These are phyloP conservation scores for Epinephelus lanceolatus DNA, from an alignment of 2,113 vertebrate genomes.

Conservation along the genomic window DNA sequence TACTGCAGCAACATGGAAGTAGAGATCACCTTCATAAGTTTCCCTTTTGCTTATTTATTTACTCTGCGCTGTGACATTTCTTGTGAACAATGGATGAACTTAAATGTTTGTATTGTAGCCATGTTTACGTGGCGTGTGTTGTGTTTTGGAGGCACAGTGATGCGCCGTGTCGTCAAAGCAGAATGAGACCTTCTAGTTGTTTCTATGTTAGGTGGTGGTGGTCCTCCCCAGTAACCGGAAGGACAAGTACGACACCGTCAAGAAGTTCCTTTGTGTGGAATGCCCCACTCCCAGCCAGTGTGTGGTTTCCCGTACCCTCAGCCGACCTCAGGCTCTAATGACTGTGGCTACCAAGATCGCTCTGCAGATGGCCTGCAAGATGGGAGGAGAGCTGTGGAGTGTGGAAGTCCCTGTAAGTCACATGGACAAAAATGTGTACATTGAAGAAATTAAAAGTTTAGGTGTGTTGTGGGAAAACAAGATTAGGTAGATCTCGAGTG, in stretches of 20 bases:
- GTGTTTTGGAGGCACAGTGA: background rate
- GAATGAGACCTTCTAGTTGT: background rate
- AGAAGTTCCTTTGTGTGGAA: constrained; percentile 94
- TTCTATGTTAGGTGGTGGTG: constrained; percentile 88
- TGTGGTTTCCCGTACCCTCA: constrained; percentile 90
- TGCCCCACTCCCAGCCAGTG: constrained; percentile 96
- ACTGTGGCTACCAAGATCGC: constrained; percentile 94
- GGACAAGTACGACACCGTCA: constrained; percentile 94
- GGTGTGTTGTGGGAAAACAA: background rate
- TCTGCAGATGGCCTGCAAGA: constrained; percentile 96
- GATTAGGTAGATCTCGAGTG: background rate
- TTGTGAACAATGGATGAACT: background rate
- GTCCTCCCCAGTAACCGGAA: constrained; percentile 91
- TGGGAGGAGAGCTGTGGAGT: constrained; percentile 97
- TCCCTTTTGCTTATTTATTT: background rate
- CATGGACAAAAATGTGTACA: background rate
- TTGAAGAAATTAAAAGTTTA: background rate
- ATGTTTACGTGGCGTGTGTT: too few relatives aligned
- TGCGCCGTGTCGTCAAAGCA: background rate
- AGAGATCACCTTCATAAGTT: background rate
- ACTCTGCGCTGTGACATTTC: background rate
- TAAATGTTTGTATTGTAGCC: background rate
- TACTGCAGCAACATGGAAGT: background rate
- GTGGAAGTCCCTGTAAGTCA: constrained; percentile 93
- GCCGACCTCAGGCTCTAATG: constrained; percentile 88